Conservation (phyloP, 1,140 invertebrate species). For the Diprion similis region DNA sequence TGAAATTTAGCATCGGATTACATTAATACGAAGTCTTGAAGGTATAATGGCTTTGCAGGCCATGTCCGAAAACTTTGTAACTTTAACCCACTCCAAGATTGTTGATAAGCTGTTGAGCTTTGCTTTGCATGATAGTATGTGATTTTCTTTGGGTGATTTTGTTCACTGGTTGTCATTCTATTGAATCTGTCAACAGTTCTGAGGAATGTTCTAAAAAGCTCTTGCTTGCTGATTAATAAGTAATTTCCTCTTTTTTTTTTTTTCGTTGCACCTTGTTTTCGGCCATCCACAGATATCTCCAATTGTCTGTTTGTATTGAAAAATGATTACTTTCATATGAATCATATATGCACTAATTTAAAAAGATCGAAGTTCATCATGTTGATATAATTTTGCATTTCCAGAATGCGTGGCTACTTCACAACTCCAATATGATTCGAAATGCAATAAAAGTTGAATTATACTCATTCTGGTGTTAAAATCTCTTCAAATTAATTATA, state of each 20-base stretch:
- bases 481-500: too few species aligned
- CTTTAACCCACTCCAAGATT: slow-evolving; percentile 43
- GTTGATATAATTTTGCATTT: too few species aligned
- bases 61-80: slow-evolving; percentile 39
- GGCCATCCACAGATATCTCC: slow-evolving; percentile 82
- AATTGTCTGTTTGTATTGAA: slow-evolving; percentile 59
- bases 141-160: slow-evolving; percentile 52
- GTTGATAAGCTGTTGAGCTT: slow-evolving; percentile 46
- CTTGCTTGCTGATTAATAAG: slow-evolving; percentile 70
- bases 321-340: too few species aligned
- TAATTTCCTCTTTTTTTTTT: slow-evolving; percentile 67
- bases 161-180: slow-evolving; percentile 22
- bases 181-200: slow-evolving; percentile 52
- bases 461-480: too few species aligned
- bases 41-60: slow-evolving; percentile 44
- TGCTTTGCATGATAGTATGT: slow-evolving; percentile 51
- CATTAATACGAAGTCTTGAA: slow-evolving; percentile 44
- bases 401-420: too few species aligned
- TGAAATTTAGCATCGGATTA: neutral
- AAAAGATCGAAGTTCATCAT: too few species aligned
- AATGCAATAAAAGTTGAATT: too few species aligned
- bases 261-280: slow-evolving; percentile 81
- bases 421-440: too few species aligned
- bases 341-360: too few species aligned
- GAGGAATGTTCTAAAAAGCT: slow-evolving; percentile 67